Evolutionary conservation across 1,140 invertebrate species (phyloP).

Genomic region (Drosophila miranda): DNA sequence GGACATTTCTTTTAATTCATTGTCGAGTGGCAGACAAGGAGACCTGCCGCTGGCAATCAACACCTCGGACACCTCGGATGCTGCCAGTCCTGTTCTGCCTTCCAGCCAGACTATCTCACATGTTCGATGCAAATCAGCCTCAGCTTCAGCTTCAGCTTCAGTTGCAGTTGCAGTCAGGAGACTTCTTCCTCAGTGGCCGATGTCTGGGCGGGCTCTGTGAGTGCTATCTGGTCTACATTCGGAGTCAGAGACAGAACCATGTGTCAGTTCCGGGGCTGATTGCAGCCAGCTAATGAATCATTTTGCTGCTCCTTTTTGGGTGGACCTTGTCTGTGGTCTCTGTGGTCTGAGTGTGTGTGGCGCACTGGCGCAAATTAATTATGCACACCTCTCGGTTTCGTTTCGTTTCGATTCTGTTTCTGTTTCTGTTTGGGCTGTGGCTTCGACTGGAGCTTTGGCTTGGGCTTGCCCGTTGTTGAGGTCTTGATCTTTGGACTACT

Average conservation of each 20-base stretch:
- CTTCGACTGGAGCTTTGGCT: too few relatives aligned
- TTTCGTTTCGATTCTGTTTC: slow-evolving; percentile 37
- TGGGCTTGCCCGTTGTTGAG: slow-evolving; percentile 43
- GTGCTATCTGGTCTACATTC: slow-evolving; percentile 37
- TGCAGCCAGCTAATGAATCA: slow-evolving; percentile 75
- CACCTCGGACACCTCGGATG: slow-evolving; percentile 55
- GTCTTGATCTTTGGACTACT: slow-evolving; percentile 78
- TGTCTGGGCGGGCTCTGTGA: slow-evolving; percentile 39
- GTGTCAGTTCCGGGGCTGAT: slow-evolving; percentile 76
- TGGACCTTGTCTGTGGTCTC: slow-evolving; percentile 24
- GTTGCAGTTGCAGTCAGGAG: neutral
- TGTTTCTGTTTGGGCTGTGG: slow-evolving; percentile 5
- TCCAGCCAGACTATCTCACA: slow-evolving; percentile 45
- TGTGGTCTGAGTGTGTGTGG: slow-evolving; percentile 28
- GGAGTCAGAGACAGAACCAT: slow-evolving; percentile 10
- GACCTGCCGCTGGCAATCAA: slow-evolving; percentile 68
- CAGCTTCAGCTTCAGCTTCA: slow-evolving; percentile 32
- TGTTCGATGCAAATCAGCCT: slow-evolving; percentile 77
- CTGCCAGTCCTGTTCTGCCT: neutral
- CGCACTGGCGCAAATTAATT: slow-evolving; percentile 71
- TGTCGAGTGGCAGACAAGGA: slow-evolving; percentile 27
- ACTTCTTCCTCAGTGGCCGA: slow-evolving; percentile 6
- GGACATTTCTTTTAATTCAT: slow-evolving; percentile 79
- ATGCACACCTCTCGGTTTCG: slow-evolving; percentile 70
- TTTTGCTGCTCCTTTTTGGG: slow-evolving; percentile 48